Conservation (phyloP, 2,113 vertebrate genomes). For the Cephalophus harveyi region DNA sequence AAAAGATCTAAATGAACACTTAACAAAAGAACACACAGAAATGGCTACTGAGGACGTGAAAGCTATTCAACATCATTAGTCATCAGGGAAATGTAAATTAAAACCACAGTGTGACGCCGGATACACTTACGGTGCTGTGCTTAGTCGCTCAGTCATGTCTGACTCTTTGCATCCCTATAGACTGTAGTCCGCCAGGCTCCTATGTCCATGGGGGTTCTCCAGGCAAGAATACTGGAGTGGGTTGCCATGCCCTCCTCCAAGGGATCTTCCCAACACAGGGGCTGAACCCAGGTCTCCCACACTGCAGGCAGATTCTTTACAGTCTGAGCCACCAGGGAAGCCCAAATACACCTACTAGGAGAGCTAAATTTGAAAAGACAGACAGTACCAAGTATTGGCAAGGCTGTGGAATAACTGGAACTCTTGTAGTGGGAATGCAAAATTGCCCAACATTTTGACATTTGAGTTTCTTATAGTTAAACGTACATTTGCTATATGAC, state of each 20-base stretch:
- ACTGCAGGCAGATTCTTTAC: neutral
- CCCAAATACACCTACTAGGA: neutral
- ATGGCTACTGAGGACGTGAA: neutral
- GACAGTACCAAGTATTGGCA: neutral
- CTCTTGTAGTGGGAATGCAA: accelerated
- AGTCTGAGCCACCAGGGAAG: neutral
- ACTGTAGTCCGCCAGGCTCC: accelerated
- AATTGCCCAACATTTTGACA: neutral
- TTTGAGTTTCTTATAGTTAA: neutral
- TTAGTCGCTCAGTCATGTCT: neutral
- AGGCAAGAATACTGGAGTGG: neutral
- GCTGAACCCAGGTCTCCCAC: neutral
- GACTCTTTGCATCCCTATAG: neutral
- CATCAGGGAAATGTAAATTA: neutral
- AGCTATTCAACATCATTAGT: neutral
- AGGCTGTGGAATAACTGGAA: neutral
- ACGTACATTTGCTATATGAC: neutral
- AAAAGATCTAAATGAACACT: neutral
- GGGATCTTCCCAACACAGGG: neutral
- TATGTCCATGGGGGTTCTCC: neutral
- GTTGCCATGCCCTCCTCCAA: neutral
- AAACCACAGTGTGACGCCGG: neutral
- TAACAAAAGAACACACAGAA: neutral
- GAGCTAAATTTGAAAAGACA: neutral
- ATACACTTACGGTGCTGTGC: neutral